Evolutionary conservation across 1,140 invertebrate genomes (phyloP), one percentile per base, ranked within the genome.

Genomic region (Mesaphorura yosii): DNA sequence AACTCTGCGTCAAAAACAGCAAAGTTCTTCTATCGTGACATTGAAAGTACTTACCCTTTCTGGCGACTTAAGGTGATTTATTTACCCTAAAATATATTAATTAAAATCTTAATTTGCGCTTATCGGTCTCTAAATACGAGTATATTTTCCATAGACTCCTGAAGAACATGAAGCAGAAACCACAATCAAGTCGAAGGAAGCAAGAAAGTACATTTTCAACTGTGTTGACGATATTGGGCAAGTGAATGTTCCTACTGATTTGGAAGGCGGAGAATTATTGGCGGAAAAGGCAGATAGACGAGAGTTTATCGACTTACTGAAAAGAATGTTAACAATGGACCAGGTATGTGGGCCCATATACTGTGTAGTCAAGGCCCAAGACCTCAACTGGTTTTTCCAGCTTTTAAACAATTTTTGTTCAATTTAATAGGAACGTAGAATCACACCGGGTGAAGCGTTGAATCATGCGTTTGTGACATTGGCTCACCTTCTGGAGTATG

Each of bases 121-220:
- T 37, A n/a, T 37, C 34, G 34, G n/a, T n/a, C n/a, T n/a, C n/a
- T n/a, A n/a, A n/a, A n/a, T n/a, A n/a, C n/a, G 17, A 38, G 12
- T 45, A 23, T 37, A n/a, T 51, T 6, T 22, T 15, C 64, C 69
- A 23, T 68, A 83, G 81, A 94, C 89, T 50, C 89, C 92, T 1
- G 94, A 98, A 71, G 95, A 98, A 73, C 91, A 98, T 70, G 94
- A 98, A 73, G 80, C 83, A 1, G 94, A 98, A 75, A 98, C 92
- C 40, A 87, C 88, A 51, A 95, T 96, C 59, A 96, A 97, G 74
- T 96, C 92, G 37, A 99, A 99, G 76, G 96, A 99, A 75, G 95
- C 94, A 0, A 76, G 96, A 66, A 98, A 98, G 71, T 99, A 98
- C 72, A 97, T 98, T 64, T 98, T 99, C 73, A 98, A 98, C 71